Evolutionary conservation across 2,113 vertebrate species (phyloP), one percentile per base, ranked within the genome.

Genomic region (Protomyctophum bolini): DNA sequence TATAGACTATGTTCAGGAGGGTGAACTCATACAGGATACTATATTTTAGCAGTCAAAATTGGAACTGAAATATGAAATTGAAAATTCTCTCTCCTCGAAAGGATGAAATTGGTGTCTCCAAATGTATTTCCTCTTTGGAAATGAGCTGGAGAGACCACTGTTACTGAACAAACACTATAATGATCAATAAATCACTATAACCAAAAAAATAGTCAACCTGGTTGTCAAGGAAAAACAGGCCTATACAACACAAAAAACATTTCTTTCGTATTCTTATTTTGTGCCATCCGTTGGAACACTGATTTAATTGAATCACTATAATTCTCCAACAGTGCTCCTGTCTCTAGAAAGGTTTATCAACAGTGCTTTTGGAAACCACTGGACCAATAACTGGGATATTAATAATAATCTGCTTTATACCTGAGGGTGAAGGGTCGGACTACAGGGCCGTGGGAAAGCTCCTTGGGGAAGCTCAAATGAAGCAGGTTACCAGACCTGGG

Each of bases 401-500:
- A 46, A 55, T 15, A 72, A 80, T 70, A 21, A 52, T 59, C 33
- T 60, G 71, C 76, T 87, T 90, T 21, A 21, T 21, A 93, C 90
- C 87, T 58, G 14, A 91, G 75, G 67, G 76, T 79, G 68, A 88
- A 81, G 47, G 89, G 86, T 63, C 49, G 87, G 51, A 48, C 72
- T 6, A 76, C 55, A n/a, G 70, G 78, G 65, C 73, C 73, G 54
- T 76, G 80, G 66, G 81, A 76, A 67, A 86, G 55, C 48, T 88
- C 80, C 66, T 86, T 86, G 14, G 81, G 74, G 49, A 87, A 61
- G 54, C 71, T 54, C 56, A 88, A 74, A 62, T 71, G 86, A 75
- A 83, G 80, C 73, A 85, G 81, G 66, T 75, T 76, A 58, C 68
- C 82, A 66, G 83, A 65, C 61, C 66, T 82, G 78, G 80, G 83